Conservation (phyloP, 2,888 invertebrate genomes). For the Agonum fuliginosum region DNA sequence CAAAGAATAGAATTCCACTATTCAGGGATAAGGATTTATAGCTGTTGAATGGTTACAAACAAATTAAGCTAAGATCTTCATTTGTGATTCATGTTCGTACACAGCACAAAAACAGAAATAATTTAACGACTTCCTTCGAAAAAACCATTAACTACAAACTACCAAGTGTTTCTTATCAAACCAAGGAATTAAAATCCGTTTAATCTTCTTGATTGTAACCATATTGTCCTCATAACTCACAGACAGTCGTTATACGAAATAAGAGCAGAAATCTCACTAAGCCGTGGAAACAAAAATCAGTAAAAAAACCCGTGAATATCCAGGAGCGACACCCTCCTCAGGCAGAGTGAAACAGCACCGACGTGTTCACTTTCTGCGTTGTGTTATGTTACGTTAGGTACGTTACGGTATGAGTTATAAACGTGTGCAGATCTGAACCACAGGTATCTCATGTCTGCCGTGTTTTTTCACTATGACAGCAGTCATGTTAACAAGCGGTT, state of each 20-base stretch:
- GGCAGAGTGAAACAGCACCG: neutral
- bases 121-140: neutral
- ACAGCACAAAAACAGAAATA: no score
- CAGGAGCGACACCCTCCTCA: neutral
- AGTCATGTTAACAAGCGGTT: conserved; percentile 42
- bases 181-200: conserved; percentile 4
- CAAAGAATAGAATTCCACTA: no score
- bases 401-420: no score
- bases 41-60: no score
- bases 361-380: neutral
- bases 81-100: no score
- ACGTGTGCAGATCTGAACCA: conserved; percentile 17
- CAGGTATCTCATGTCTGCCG: conserved; percentile 37
- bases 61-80: no score
- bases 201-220: conserved; percentile 13
- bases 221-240: conserved; percentile 14
- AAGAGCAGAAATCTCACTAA: conserved; percentile 8
- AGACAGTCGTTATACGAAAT: neutral
- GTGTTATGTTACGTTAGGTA: neutral
- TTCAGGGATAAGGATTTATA: no score
- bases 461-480: conserved; percentile 46
- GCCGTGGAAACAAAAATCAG: neutral
- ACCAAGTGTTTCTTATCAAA: conserved; percentile 18
- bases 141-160: neutral
- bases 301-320: conserved; percentile 27